Base-by-base conservation (phyloP, 2,113 vertebrate genomes). In the Mus spicilegus region DNA sequence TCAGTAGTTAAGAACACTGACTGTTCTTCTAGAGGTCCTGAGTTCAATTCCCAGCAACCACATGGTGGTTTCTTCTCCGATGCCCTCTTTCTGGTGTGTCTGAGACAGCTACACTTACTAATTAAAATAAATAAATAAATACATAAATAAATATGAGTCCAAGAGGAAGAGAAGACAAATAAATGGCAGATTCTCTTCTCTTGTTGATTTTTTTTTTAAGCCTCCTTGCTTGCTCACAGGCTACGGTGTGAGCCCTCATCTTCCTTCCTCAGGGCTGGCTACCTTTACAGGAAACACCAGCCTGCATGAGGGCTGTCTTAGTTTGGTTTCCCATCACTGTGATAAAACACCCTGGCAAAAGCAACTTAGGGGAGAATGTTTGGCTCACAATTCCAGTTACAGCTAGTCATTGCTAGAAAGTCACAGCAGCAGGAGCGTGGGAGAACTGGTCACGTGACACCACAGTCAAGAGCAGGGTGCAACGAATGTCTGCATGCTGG, bases 401-500 rank as follows among this genome's bases (percentile, higher is more conserved):
- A 86, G 61, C 28, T 26, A 49, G 42, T 67, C 84, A 86, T 69
- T 49, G 84, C 63, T 46, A 49, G 82, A 42, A 86, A 86, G 56
- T 67, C 42, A 67, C 63, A 30, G 6, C 82, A 33, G 61, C 42
- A 86, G 84, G 84, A 69, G 84, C 17, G 11, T 49, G 63, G 63
- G 63, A 86, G 42, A 49, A 20, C 63, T 13, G 63, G 63, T 69
- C 84, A 86, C 10, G 7, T 67, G 61, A 67, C 28, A 86, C 1
- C 42, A 49, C 63, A 36, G 63, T 67, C 84, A 20, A 33, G 61
- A 13, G 16, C 39, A 86, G 39, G 30, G 61, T 20, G 10, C n/a
- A 20, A 33, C 3, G 42, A 19, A 65, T 2, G 5, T 1, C 2
- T 13, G 42, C 39, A 1, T 20, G 13, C 39, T 33, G 26, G 16